Evolutionary conservation across 2,113 vertebrate species (phyloP), one percentile per base, ranked within the genome.

Genomic region (Australoheros scitulus): DNA sequence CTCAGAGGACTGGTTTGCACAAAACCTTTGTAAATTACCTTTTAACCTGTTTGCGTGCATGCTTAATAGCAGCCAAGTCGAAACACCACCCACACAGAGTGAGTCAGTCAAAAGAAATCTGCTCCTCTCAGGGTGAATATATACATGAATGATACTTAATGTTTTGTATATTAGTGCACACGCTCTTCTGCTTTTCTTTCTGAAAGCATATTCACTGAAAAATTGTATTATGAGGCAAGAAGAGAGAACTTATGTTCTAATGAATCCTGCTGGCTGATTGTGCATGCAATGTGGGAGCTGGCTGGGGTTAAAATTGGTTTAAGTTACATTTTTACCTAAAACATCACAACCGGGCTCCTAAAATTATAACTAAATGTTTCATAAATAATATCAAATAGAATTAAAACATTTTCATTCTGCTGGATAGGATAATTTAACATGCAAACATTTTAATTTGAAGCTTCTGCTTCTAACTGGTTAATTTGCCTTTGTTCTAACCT

Each of bases 41-140:
- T 75, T 60, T 55, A 15, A 36, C 20, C 14, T 11, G 38, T n/a
- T 52, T 47, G 11, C 58, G 43, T 68, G 76, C 13, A 2, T 61
- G 29, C 32, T 50, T 81, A 77, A 68, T 64, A 81, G 84, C 75
- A 89, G 87, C 68, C 79, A 18, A 14, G 17, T 52, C 56, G 18
- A 9, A 17, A 2, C 2, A 0, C 55, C 55, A 70, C 90, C 86
- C 85, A 88, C 87, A 80, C 65, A 82, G 58, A 87, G 56, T 81
- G 83, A 89, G 52, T 89, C 88, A 91, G 18, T 78, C 75, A 76
- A 79, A 82, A 86, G 68, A 85, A 57, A 84, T 68, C 3, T 32
- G 29, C n/a, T 58, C 50, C 52, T 63, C 61, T 1, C 11, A 60
- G 9, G 18, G 2, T 9, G 11, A 63, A 70, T 50, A 57, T 79